Evolutionary conservation across 2,797 vertebrate species (phyloP).

Genomic region (Eutrigla gurnardus): DNA sequence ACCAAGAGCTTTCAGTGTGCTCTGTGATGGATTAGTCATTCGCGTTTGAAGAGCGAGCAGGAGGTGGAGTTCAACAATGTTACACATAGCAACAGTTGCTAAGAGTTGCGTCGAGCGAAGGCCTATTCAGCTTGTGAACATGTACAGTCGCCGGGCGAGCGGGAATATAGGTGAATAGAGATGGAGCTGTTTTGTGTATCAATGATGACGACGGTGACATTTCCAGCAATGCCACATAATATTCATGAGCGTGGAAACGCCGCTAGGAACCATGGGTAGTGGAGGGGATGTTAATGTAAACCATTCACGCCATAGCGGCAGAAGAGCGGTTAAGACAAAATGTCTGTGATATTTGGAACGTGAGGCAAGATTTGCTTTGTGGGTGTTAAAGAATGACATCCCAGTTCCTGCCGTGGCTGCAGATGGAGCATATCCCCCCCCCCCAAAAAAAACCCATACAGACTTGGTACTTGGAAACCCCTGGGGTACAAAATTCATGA

Average conservation of each 20-base stretch:
- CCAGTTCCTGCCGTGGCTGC: constrained; percentile 21
- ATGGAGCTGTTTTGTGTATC: constrained; percentile 67
- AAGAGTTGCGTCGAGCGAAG: constrained; percentile 69
- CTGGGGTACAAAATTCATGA: constrained; percentile 10
- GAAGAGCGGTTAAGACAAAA: constrained; percentile 46
- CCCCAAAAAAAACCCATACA: constrained; percentile 26
- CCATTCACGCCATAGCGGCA: constrained; percentile 36
- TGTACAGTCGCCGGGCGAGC: constrained; percentile 59
- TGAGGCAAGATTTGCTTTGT: constrained; percentile 42
- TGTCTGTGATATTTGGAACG: not conserved
- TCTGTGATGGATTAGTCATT: constrained; percentile 81
- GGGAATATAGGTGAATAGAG: constrained; percentile 66
- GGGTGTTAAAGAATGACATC: constrained; percentile 37
- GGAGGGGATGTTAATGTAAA: constrained; percentile 50
- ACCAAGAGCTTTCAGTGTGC: constrained; percentile 80
- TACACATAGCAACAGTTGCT: constrained; percentile 87
- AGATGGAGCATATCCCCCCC: constrained; percentile 32
- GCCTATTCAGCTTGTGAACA: constrained; percentile 64
- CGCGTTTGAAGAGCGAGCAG: constrained; percentile 79
- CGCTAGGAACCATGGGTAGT: constrained; percentile 42
- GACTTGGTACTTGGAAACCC: constrained; percentile 8
- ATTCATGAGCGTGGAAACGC: constrained; percentile 53
- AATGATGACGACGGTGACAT: constrained; percentile 63
- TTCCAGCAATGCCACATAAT: constrained; percentile 58
- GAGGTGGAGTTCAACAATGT: constrained; percentile 84